A percentile compares a stretch with the other conserved stretches of the same genome.
Conservation (phyloP, 2,888 invertebrate genomes). For the Drosophila neonasuta region DNA sequence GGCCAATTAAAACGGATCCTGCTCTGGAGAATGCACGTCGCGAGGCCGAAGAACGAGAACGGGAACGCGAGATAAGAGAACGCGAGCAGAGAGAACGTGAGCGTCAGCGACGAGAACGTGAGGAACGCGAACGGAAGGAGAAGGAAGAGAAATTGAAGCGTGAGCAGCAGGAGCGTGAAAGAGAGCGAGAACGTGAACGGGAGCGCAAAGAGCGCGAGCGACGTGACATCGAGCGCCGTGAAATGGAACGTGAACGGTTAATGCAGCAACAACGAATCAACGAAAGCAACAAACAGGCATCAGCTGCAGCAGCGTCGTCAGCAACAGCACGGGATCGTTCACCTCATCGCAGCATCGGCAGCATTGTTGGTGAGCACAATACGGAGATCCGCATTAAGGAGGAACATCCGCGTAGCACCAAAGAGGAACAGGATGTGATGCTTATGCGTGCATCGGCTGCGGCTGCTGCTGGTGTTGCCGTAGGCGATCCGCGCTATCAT, state of each 20-base stretch:
- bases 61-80: constrained; percentile 81
- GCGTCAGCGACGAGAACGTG: constrained; percentile 81
- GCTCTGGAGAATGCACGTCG: constrained; percentile 84
- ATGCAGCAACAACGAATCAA: constrained; percentile 85
- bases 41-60: constrained; percentile 84
- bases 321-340: constrained; percentile 85
- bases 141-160: constrained; percentile 84
- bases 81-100: constrained; percentile 82
- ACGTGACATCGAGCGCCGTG: constrained; percentile 84
- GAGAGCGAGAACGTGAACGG: constrained; percentile 85
- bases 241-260: constrained; percentile 85
- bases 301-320: constrained; percentile 80
- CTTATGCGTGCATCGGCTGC: constrained; percentile 81
- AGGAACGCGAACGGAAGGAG: constrained; percentile 82
- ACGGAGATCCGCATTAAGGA: constrained; percentile 84
- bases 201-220: constrained; percentile 84
- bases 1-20: constrained; percentile 87
- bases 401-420: constrained; percentile 83
- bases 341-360: constrained; percentile 88
- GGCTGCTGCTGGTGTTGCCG: constrained; percentile 60
- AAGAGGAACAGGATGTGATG: constrained; percentile 83
- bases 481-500: constrained; percentile 84
- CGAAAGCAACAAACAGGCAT: constrained; percentile 82
- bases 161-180: constrained; percentile 84
- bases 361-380: constrained; percentile 70